Base-by-base conservation (phyloP, 2,888 invertebrate species). In the Mesorhabditis spiculigera region DNA sequence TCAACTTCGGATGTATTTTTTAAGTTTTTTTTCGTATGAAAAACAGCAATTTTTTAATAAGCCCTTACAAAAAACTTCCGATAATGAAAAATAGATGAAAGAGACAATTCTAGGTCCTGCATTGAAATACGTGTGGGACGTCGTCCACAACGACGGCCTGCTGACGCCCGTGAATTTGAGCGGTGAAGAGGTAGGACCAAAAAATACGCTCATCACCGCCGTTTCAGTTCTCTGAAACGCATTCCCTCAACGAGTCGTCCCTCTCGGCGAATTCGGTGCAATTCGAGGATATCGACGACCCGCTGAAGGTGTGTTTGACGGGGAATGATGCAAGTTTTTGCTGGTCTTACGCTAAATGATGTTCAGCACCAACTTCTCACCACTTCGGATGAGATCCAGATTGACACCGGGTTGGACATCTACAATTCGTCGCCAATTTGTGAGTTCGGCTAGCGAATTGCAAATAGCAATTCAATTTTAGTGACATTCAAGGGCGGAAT, bases 251-350 rank as follows among this genome's bases (percentile, higher is more conserved):
- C 68, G 75, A 77, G 63, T 78, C 78, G 0, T 73, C 75, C 6
- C 70, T 75, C 44, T 79, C 78, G 42, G 75, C 75, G 45, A 73
- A 75, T 43, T 80, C 78, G 5, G 78, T 75, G 2, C 78, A 78
- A 16, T 83, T 78, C 64, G 82, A 82, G 62, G 82, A 82, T 62
- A 83, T 83, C 69, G 82, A 83, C 68, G 80, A 80, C 68, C 77
- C 78, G 5, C 68, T 78, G 43, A 73, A 79, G 68, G 81, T 80
- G 43, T 63, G 28, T 42, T 43, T 41, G 10, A 43, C 8, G 44
- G 4, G 41, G 28, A 13, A 63, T 72, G 43, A 5, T 43, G n/a
- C 58, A 43, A 8, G 65, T 58, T 50, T 28, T 28, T 28, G 28
- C 28, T 1, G 3, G 3, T 28, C 28, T 3, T 28, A 28, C 28